Percentiles rank a stretch among this genome's conserved stretches.
Evolutionary conservation across 1,140 invertebrate species (phyloP).

Genomic region (Drosophila sulfurigaster): DNA sequence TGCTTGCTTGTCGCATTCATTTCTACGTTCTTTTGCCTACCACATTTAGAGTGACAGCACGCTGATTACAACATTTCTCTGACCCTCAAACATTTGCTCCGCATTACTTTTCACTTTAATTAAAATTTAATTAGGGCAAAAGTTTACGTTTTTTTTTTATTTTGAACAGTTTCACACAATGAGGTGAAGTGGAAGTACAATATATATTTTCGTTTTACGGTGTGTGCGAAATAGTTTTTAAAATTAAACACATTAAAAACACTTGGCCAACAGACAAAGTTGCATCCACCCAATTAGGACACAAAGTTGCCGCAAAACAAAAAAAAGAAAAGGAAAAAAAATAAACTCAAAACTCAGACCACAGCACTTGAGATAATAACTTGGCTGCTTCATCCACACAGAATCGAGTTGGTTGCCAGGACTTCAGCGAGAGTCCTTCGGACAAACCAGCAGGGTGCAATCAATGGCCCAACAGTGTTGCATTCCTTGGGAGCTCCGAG

Average conservation of each 20-base stretch:
- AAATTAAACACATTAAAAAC: conserved; percentile 30
- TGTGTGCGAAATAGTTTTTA: conserved; percentile 1
- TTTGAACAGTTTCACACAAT: not conserved
- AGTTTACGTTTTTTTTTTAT: not conserved
- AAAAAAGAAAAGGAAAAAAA: conserved; percentile 1
- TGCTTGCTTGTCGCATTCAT: conserved; percentile 8
- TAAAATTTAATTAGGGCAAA: not conserved
- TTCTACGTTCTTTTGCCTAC: not conserved
- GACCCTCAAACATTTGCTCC: not conserved
- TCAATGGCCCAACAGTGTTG: conserved; percentile 55
- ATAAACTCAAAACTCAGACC: conserved; percentile 33
- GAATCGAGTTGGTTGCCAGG: not conserved
- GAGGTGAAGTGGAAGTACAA: not conserved
- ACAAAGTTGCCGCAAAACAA: conserved; percentile 42
- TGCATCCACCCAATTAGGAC: conserved; percentile 27
- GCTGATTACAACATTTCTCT: too few species aligned
- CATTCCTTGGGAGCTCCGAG: conserved; percentile 33
- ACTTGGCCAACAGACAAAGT: conserved; percentile 35
- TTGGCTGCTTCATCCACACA: conserved; percentile 5
- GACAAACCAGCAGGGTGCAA: conserved; percentile 29
- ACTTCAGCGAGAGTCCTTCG: not conserved
- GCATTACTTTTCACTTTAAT: not conserved
- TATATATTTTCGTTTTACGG: not conserved
- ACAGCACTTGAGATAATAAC: conserved; percentile 46
- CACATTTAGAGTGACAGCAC: not conserved